Percentiles rank a stretch among this genome's conserved stretches.
These are phyloP conservation scores for Lophochroa leadbeateri DNA, from an alignment of 2,113 vertebrate genomes.

Conservation along the genomic window DNA sequence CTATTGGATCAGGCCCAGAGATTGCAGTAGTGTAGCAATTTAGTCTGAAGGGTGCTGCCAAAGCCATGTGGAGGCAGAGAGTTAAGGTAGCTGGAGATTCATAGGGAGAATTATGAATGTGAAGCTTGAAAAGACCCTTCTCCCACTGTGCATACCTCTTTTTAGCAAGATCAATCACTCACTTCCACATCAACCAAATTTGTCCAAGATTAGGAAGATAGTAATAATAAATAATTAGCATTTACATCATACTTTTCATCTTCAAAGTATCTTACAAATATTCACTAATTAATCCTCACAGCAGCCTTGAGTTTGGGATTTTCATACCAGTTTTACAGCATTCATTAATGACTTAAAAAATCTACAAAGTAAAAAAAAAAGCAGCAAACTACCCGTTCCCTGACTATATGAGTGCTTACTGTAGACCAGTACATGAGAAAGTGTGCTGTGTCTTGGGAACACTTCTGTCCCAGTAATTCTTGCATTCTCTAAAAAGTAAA, in stretches of 20 bases:
- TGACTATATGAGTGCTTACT: background rate
- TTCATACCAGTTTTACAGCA: background rate
- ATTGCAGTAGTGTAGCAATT: background rate
- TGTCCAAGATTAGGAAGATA: slow-evolving; percentile 24
- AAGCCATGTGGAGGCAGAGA: background rate
- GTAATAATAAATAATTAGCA: slow-evolving; percentile 62
- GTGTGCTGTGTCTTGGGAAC: background rate
- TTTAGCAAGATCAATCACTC: slow-evolving; percentile 35
- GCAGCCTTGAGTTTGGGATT: background rate
- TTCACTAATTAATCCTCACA: slow-evolving; percentile 52
- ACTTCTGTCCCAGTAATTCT: background rate
- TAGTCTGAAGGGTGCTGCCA: background rate
- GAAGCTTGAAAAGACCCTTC: background rate
- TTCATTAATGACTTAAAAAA: slow-evolving; percentile 2
- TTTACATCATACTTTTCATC: slow-evolving; percentile 58
- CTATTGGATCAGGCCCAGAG: background rate
- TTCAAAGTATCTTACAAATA: slow-evolving; percentile 48
- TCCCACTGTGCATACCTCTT: slow-evolving; percentile 1
- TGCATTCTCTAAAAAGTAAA: background rate
- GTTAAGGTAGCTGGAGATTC: background rate
- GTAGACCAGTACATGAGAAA: background rate
- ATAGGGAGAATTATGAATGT: background rate
- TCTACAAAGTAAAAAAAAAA: background rate
- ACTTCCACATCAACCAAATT: background rate
- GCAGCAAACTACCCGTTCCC: background rate